Percentiles rank a stretch among this genome's conserved stretches.
phyloP scores from a whole-genome alignment of 2,888 invertebrate species.

The Tetrapedia diversipes region DNA sequence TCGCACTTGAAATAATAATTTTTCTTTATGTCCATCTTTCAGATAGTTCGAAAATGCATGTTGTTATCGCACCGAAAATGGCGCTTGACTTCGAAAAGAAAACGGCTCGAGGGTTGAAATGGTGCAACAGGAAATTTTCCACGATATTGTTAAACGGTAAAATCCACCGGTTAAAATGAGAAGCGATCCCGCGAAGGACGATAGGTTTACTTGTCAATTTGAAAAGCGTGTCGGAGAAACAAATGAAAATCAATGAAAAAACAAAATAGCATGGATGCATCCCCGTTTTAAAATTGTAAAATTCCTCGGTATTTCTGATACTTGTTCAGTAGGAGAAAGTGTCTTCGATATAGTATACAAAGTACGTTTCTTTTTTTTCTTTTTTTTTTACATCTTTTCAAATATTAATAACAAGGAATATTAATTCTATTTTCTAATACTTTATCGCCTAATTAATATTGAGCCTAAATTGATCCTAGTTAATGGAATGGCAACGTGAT shows the following conservation, averaged over 20 bases:
- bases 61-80: conserved; percentile 5
- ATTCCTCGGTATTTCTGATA: too few species aligned
- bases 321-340: too few species aligned
- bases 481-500: not conserved
- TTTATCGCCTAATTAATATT: not conserved
- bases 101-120: not conserved
- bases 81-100: not conserved
- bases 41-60: not conserved
- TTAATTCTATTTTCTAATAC: not conserved
- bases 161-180: not conserved
- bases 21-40: conserved; percentile 35
- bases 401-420: too few species aligned
- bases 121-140: conserved; percentile 8
- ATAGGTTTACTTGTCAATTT: conserved; percentile 53
- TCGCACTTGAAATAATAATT: conserved; percentile 20
- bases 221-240: conserved; percentile 15
- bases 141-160: not conserved
- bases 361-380: too few species aligned
- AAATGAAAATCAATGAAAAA: conserved; percentile 36
- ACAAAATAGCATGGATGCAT: conserved; percentile 11
- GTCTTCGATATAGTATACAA: too few species aligned
- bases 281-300: conserved; percentile 1
- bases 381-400: too few species aligned
- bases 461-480: not conserved
- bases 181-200: not conserved